Base-by-base conservation (phyloP, 2,888 invertebrate genomes). In the Drosophila planitibia region DNA sequence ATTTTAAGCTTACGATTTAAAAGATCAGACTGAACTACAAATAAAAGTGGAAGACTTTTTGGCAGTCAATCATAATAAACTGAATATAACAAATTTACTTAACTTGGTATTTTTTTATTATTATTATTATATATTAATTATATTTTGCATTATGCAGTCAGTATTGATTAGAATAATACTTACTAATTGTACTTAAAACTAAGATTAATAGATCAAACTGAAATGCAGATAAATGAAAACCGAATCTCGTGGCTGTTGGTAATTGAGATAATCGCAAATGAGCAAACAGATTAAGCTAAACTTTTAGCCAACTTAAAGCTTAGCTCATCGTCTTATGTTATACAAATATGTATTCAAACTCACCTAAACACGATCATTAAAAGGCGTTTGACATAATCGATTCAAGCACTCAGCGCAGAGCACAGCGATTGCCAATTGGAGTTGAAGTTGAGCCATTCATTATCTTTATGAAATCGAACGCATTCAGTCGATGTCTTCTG, bases 401-500 rank as follows among this genome's bases (percentile, higher is more conserved):
- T 53, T 39, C 51, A 65, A 49, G 19, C 19, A 41, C 33, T 37
- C 58, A 32, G 19, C 14, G 12, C 47, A 35, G 58, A 57, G 49
- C 41, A 14, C 33, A 22, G 14, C 37, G 35, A 67, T 35, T 64
- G 19, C 22, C 37, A 58, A 41, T 57, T 55, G 55, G 22, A 47
- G 47, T 52, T 76, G 59, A 32, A 25, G 70, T 52, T 47, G 47
- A 16, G 9, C 16, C 22, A 16, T 47, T 47, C 47, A 75, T 81
- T 76, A 64, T 33, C 55, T 68, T 64, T 47, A 35, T 60, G 67
- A 62, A 79, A 63, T 60, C 63, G 73, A 65, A 64, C 33, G 60
- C 44, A 70, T 58, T 52, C 41, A 57, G 55, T 55, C 14, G 58
- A 57, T 47, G 35, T 37, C 47, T 64, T 52, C 33, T 51, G 53